Evolutionary conservation across 2,888 invertebrate genomes (phyloP).

Genomic region (Nudaria mundana): DNA sequence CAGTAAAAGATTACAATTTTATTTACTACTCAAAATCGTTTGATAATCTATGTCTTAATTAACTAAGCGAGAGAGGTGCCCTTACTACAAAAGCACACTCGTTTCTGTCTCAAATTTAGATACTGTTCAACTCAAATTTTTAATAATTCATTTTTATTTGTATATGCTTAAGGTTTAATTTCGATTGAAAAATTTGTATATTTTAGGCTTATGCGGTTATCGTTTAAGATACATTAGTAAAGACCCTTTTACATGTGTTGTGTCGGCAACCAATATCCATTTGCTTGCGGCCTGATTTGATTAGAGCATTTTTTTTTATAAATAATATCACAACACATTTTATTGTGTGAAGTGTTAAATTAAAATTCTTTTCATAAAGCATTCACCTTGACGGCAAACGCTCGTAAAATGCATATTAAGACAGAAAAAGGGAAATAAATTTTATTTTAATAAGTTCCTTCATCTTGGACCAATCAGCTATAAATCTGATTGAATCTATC

Average conservation of each 20-base stretch:
- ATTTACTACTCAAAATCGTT: slow-evolving; percentile 78
- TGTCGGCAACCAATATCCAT: slow-evolving; percentile 70
- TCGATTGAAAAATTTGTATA: slow-evolving; percentile 13
- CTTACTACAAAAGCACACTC: slow-evolving; percentile 42
- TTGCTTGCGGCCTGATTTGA: slow-evolving; percentile 65
- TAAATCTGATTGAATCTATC: slow-evolving; percentile 48
- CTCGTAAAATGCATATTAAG: slow-evolving; percentile 47
- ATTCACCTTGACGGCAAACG: slow-evolving; percentile 15
- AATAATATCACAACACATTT: slow-evolving; percentile 37
- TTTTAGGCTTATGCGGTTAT: slow-evolving; percentile 28
- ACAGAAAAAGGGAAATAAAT: slow-evolving; percentile 46
- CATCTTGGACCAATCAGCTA: slow-evolving; percentile 46
- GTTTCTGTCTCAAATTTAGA: slow-evolving; percentile 29
- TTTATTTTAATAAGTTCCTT: slow-evolving; percentile 55
- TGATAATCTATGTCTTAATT: slow-evolving; percentile 81
- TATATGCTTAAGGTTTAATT: slow-evolving; percentile 22
- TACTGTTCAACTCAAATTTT: too few species aligned
- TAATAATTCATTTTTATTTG: too few species aligned
- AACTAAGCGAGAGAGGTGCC: slow-evolving; percentile 69
- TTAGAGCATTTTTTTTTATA: slow-evolving; percentile 57
- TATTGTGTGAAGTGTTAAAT: slow-evolving; percentile 28
- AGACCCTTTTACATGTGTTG: slow-evolving; percentile 70
- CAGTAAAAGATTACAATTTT: slow-evolving; percentile 75
- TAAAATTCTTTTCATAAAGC: slow-evolving; percentile 25
- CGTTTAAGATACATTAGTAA: slow-evolving; percentile 51